Base-by-base conservation (phyloP, 2,797 vertebrate species). In the Hoplostethus mediterraneus region DNA sequence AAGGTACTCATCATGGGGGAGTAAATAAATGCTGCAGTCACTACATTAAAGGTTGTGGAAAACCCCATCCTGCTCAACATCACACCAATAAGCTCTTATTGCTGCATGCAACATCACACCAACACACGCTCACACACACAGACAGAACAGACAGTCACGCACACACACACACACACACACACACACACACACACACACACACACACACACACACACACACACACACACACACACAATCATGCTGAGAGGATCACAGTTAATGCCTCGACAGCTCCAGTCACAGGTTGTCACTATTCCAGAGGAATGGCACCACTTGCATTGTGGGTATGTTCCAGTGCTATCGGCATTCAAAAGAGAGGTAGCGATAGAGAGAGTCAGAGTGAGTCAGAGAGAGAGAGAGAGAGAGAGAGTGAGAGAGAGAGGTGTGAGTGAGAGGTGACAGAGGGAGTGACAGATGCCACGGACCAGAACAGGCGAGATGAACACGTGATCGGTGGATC, bases 361-460 rank as follows among this genome's bases (percentile, higher is more conserved):
- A 49, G 44, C 12, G 17, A 42, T 3, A 13, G 58, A 67, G 60
- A 54, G 49, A 25, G 14, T 47, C 52, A 57, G 56, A 5, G 14
- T 70, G 69, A 78, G 61, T 48, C 36, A 11, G 63, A 75, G 53
- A 70, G 55, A 59, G 16, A 28, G 31, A 60, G 63, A n/a, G 31
- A 38, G 70, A 52, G 48, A 31, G 16, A 28, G 31, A 60, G 63
- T 16, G 31, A 38, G 70, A 52, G 48, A 31, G 53, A 67, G 65
- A 0, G 44, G 53, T 7, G 59, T 47, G 67, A 9, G 33, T 70
- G 75, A 66, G 66, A 55, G 71, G 71, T 52, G 78, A 84, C 73
- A 81, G 84, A 84, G 87, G 79, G 90, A 83, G 79, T 67, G 87
- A 90, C 89, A 89, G 89, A 90, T 90, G 89, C 85, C 84, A 63